Base-by-base conservation (phyloP, 2,797 vertebrate species). In the Silurus aristotelis region DNA sequence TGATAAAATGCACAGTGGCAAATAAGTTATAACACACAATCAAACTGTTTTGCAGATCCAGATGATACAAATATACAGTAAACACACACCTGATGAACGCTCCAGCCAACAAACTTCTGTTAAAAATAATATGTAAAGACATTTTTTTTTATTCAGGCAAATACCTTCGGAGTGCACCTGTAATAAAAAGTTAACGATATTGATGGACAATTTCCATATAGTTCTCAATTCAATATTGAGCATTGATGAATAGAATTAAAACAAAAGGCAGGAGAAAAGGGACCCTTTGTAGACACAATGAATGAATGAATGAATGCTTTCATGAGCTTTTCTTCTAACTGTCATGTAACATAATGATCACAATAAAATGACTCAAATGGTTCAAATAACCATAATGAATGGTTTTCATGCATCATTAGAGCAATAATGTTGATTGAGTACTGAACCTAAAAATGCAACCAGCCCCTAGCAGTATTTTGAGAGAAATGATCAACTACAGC, bases 1-100 rank as follows among this genome's bases (percentile, higher is more conserved):
- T 89, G 85, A 90, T 91, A 85, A 87, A 91, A 93, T 91, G 87
- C 90, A 94, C 90, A 93, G 92, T 93, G 89, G 91, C 88, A 90
- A 89, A 90, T 90, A 89, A 90, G 81, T 89, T 90, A 89, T 73
- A 88, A 86, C 89, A 90, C 68, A 91, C 90, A 87, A 87, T 38
- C 6, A n/a, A 80, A 86, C 76, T 85, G 86, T 78, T 80, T 31
- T 22, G 5, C 22, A 31, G 25, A 52, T 56, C 84, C 63, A 70
- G 72, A 27, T 25, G 58, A 79, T 56, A 85, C 46, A 73, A 66
- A 83, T 71, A 86, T 87, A 89, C 85, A 90, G 89, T 90, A 90
- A 92, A 91, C 90, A 89, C 80, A 87, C 87, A 90, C 61, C 55
- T 63, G 76, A 88, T 27, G 46, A 85, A 83, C 76, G 83, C 81